A percentile compares a stretch with the other conserved stretches of the same genome.
Conservation (phyloP, 2,113 vertebrate genomes). For the Butorides virescens region DNA sequence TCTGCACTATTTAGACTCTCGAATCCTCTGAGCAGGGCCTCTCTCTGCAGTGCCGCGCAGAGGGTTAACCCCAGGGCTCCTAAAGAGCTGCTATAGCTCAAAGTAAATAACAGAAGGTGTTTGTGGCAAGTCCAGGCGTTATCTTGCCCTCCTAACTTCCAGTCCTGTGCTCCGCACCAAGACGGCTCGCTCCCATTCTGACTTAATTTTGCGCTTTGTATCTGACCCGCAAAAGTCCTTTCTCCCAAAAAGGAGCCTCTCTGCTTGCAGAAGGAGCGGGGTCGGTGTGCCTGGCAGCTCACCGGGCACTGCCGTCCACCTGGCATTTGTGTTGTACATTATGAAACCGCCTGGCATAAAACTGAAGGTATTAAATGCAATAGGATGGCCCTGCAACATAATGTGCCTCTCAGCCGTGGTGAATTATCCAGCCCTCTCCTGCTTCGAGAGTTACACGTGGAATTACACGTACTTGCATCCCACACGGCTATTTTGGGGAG, state of each 20-base stretch:
- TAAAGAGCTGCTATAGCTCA: background rate
- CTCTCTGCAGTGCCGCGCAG: background rate
- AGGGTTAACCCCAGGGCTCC: background rate
- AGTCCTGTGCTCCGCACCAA: rapidly evolving
- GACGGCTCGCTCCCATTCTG: background rate
- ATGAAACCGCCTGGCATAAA: background rate
- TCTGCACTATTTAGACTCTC: background rate
- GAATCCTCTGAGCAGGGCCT: background rate
- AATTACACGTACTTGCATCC: background rate
- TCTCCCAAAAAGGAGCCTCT: background rate
- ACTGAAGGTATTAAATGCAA: background rate
- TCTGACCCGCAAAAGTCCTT: background rate
- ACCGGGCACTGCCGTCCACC: background rate
- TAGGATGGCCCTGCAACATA: background rate
- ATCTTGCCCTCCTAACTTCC: background rate
- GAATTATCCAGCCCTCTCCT: background rate
- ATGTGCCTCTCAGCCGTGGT: rapidly evolving
- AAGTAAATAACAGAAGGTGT: background rate
- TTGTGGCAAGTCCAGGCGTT: background rate
- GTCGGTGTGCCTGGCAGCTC: background rate
- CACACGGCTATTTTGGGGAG: background rate
- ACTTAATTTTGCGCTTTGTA: background rate
- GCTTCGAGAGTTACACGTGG: background rate
- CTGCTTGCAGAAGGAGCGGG: background rate
- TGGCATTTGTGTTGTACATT: background rate